Conservation (phyloP, 1,140 invertebrate species). For the Solen grandis region DNA sequence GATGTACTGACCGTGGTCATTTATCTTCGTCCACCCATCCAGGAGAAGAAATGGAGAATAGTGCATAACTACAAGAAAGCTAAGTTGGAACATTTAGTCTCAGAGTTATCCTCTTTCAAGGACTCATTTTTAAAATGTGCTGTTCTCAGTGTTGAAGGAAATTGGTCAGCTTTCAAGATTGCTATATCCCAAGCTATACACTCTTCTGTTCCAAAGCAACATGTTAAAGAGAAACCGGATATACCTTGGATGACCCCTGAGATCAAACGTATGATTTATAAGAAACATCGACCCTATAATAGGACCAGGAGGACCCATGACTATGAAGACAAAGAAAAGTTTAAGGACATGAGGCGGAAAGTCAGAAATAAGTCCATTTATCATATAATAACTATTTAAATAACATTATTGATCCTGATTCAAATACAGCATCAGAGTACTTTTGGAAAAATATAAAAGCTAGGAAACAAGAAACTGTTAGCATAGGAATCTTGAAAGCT, state of each 20-base stretch:
- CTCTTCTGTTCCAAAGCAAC: neutral
- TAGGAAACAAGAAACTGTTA: constrained; percentile 1
- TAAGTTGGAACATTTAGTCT: neutral
- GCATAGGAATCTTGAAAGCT: neutral
- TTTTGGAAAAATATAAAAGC: constrained; percentile 9
- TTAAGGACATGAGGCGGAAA: neutral
- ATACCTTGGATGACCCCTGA: no score
- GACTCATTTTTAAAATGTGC: neutral
- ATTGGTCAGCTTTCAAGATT: neutral
- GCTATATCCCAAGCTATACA: neutral
- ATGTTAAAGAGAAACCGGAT: constrained; percentile 2
- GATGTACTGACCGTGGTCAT: no score
- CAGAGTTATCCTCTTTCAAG: neutral
- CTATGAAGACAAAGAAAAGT: neutral
- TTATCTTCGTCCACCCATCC: neutral
- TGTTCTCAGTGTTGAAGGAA: neutral
- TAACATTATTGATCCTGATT: constrained; percentile 1
- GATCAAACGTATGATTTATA: constrained; percentile 13
- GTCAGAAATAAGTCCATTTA: neutral
- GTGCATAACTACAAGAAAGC: constrained; percentile 2
- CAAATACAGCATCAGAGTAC: constrained; percentile 3
- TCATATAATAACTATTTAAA: neutral
- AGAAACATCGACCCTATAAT: constrained; percentile 5
- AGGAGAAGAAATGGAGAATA: neutral
- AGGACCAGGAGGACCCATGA: neutral